Conservation (phyloP, 2,888 invertebrate genomes). For the Cheiracanthium punctorium region DNA sequence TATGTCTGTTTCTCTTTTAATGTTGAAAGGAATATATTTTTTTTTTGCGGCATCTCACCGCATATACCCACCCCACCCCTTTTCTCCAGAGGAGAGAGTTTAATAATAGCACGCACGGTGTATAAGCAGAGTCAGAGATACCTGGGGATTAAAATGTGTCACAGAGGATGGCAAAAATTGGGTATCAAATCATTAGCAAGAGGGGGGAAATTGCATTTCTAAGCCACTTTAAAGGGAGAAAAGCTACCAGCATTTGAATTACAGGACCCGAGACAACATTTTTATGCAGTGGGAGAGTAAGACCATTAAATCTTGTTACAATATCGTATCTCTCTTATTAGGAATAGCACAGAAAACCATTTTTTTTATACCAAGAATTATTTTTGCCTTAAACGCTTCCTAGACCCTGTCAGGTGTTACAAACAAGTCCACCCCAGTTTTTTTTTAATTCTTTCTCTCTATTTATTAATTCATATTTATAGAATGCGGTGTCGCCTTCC, state of each 20-base stretch:
- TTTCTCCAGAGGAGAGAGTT: conserved; percentile 29
- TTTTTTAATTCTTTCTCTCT: conserved; percentile 13
- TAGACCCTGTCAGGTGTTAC: conserved; percentile 8
- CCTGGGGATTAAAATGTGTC: conserved; percentile 66
- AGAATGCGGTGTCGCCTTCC: conserved; percentile 13
- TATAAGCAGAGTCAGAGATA: conserved; percentile 57
- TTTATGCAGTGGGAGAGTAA: conserved; percentile 24
- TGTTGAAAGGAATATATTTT: conserved; percentile 42
- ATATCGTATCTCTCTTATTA: conserved; percentile 36
- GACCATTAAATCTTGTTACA: conserved; percentile 58
- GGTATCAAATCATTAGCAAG: conserved; percentile 67
- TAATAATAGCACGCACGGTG: conserved; percentile 59
- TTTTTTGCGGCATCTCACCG: conserved; percentile 46
- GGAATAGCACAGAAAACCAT: neutral
- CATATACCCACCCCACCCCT: conserved; percentile 24
- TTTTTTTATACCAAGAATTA: neutral
- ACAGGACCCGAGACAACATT: conserved; percentile 42
- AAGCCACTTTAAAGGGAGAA: conserved; percentile 47
- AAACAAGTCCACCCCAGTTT: conserved; percentile 12
- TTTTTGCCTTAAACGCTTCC: conserved; percentile 18
- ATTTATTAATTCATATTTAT: conserved; percentile 23
- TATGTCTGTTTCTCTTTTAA: conserved; percentile 58
- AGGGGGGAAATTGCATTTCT: conserved; percentile 45
- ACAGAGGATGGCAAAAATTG: conserved; percentile 59
- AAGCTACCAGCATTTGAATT: conserved; percentile 35